phyloP scores from a whole-genome alignment of 1,140 invertebrate species.

The Drosophila elegans region DNA sequence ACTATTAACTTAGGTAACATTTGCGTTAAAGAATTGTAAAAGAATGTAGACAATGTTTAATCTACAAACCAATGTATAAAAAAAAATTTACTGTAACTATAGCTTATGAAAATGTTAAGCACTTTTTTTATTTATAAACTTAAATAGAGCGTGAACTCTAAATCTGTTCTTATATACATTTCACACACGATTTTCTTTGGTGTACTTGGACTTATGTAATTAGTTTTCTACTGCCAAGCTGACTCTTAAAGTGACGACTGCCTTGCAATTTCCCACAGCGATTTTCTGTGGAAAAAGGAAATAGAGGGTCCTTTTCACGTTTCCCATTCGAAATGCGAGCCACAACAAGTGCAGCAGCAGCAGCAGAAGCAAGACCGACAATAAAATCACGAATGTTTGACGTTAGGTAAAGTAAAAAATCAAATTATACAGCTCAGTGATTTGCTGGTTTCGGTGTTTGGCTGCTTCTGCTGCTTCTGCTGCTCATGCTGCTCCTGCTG shows the following conservation, averaged over 20 bases:
- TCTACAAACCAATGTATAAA: too few species aligned
- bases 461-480: conserved; percentile 12
- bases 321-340: conserved; percentile 25
- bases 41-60: too few species aligned
- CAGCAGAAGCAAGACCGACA: conserved; percentile 26
- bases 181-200: neutral
- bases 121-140: too few species aligned
- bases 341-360: conserved; percentile 19
- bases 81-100: too few species aligned
- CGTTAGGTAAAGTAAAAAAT: conserved; percentile 55
- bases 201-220: conserved; percentile 56
- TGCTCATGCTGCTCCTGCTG: conserved; percentile 11
- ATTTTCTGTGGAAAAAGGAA: conserved; percentile 2
- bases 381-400: conserved; percentile 41
- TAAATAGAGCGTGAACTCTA: too few species aligned
- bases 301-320: conserved; percentile 5
- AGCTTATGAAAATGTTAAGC: too few species aligned
- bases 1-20: too few species aligned
- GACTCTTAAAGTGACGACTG: conserved; percentile 32
- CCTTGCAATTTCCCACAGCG: conserved; percentile 20
- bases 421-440: conserved; percentile 79
- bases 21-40: too few species aligned
- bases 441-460: conserved; percentile 71
- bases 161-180: neutral
- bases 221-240: conserved; percentile 46